Evolutionary conservation across 2,888 invertebrate genomes (phyloP), one percentile per base, ranked within the genome.

Genomic region (Glyphotaelius pellucidus): DNA sequence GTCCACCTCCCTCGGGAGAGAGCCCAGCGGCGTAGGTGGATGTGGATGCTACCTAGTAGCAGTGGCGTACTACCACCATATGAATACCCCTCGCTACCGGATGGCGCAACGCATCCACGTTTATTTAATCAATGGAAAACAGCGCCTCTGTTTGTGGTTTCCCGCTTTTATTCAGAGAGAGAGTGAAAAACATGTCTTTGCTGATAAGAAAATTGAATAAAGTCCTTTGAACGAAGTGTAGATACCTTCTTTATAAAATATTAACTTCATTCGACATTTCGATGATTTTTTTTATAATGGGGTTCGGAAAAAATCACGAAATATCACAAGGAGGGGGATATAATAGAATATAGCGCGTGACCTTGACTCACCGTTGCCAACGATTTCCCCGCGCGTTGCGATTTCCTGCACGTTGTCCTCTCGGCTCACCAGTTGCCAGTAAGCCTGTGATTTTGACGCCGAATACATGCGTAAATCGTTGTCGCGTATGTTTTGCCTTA

Each of bases 41-140:
- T 67, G 67, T 67, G 67, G 9, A 67, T n/a, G 67, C 25, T 67
- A 67, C 67, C 47, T 47, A 67, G 7, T 52, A 52, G 19, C 25
- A 67, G 67, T 25, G 25, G 67, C 67, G 67, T 67, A 67, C n/a
- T 25, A 25, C 4, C 25, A 67, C 67, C 67, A 67, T 25, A n/a
- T 67, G 25, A 67, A 67, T 67, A 67, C 67, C 25, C 25, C 67
- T 67, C 25, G 67, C 67, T 25, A 67, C 67, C 67, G 67, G 67
- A 25, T 67, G 67, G 67, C 67, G 25, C 67, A 67, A 67, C 67
- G 67, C 67, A 67, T 67, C n/a, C n/a, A 67, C 67, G 52, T 67
- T 67, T 67, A 67, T 67, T 67, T 67, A 67, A 67, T 67, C 67
- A 67, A 67, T 67, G 67, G 67, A 67, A 67, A 67, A 67, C 67